Conservation (phyloP, 2,888 invertebrate species). For the Cremastinae sp. region DNA sequence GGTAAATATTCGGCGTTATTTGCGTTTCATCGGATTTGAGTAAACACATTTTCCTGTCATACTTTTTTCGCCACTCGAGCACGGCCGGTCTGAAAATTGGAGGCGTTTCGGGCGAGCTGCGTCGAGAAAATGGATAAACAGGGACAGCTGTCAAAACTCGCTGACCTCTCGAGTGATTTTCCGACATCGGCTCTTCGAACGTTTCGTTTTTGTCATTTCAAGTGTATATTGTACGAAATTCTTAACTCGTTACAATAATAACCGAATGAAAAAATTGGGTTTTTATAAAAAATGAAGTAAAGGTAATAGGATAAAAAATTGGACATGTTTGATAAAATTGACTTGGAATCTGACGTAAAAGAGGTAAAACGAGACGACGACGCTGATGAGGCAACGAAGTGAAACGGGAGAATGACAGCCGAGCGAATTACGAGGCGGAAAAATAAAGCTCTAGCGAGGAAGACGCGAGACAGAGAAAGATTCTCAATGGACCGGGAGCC, state of each 20-base stretch:
- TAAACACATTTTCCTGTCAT: constrained; percentile 32
- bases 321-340: neutral
- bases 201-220: too few relatives aligned
- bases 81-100: constrained; percentile 13
- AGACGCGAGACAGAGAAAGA: constrained; percentile 10
- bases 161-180: constrained; percentile 58
- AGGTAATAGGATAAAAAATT: neutral
- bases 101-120: constrained; percentile 24
- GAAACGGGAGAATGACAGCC: constrained; percentile 1
- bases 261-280: too few relatives aligned
- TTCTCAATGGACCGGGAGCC: too few relatives aligned
- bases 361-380: constrained; percentile 11
- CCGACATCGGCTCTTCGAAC: constrained; percentile 25
- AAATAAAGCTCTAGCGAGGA: constrained; percentile 4
- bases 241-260: too few relatives aligned
- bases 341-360: neutral
- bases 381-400: constrained; percentile 40
- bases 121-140: constrained; percentile 29
- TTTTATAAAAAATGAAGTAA: constrained; percentile 10
- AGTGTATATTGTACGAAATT: too few relatives aligned
- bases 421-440: too few relatives aligned
- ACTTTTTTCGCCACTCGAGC: constrained; percentile 39
- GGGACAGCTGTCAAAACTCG: constrained; percentile 74
- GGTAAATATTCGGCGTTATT: constrained; percentile 22
- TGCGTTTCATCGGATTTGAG: constrained; percentile 35